These are phyloP conservation scores for Margarornis squamiger DNA, from an alignment of 2,797 vertebrate genomes.

Conservation along the genomic window DNA sequence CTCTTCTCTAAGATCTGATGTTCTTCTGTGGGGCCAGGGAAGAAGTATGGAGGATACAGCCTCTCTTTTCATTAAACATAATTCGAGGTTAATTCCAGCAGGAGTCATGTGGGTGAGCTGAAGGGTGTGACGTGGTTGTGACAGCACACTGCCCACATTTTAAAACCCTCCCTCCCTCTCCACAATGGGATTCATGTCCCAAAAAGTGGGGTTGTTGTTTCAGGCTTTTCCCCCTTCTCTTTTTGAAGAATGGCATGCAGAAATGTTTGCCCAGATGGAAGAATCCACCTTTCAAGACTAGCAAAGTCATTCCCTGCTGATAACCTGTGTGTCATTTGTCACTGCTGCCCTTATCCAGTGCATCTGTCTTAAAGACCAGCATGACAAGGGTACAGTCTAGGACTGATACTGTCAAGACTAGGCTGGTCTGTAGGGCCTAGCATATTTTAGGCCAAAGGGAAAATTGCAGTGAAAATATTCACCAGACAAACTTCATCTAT, in stretches of 20 bases:
- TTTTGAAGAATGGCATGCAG: background rate
- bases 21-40: background rate
- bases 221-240: background rate
- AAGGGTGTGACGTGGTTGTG: background rate
- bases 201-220: background rate
- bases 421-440: background rate
- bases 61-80: background rate
- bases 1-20: background rate
- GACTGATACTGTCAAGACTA: background rate
- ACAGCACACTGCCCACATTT: background rate
- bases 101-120: background rate
- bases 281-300: background rate
- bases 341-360: background rate
- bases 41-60: background rate
- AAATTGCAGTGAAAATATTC: background rate
- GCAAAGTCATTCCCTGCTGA: background rate
- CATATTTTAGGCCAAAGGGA: background rate
- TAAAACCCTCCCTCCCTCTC: background rate
- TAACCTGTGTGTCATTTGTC: background rate
- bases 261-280: background rate
- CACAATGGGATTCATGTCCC: background rate
- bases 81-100: background rate
- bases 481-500: background rate
- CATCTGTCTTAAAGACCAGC: rapidly evolving
- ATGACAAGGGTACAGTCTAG: background rate